Conservation (phyloP, 2,113 vertebrate genomes). For the Riparia riparia region DNA sequence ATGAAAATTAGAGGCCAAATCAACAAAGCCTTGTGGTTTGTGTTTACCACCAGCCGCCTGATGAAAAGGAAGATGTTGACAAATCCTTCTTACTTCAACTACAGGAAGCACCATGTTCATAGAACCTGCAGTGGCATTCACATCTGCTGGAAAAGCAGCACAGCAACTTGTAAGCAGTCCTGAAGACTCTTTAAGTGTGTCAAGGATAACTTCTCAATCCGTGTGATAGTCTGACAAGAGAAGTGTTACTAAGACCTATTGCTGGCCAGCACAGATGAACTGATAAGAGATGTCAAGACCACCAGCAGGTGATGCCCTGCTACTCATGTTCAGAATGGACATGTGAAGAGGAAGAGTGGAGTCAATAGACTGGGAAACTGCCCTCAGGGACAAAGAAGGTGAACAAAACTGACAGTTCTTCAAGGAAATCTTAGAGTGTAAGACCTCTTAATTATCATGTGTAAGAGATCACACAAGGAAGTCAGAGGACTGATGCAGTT, state of each 20-base stretch:
- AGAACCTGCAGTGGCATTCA: background rate
- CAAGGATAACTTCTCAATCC: background rate
- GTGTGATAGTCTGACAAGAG: background rate
- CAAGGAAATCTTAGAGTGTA: background rate
- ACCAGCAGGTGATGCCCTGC: accelerated
- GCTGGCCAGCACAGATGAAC: background rate
- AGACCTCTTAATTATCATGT: background rate
- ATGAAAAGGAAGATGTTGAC: background rate
- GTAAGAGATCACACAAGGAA: background rate
- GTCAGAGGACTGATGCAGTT: background rate
- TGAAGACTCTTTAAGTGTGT: background rate
- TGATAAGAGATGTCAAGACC: background rate
- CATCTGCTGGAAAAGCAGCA: background rate
- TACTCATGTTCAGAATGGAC: background rate
- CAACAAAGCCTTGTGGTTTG: background rate
- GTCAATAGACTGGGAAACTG: background rate
- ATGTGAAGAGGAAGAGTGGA: background rate
- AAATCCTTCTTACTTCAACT: background rate
- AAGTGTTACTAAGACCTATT: background rate
- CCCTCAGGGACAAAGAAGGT: background rate
- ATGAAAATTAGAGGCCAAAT: background rate
- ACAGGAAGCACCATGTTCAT: background rate
- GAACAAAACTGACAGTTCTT: background rate
- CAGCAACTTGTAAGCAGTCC: background rate
- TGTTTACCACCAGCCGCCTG: background rate